Percentiles rank a stretch among this genome's conserved stretches.
Conservation (phyloP, 2,113 vertebrate genomes). For the Lagopus muta region DNA sequence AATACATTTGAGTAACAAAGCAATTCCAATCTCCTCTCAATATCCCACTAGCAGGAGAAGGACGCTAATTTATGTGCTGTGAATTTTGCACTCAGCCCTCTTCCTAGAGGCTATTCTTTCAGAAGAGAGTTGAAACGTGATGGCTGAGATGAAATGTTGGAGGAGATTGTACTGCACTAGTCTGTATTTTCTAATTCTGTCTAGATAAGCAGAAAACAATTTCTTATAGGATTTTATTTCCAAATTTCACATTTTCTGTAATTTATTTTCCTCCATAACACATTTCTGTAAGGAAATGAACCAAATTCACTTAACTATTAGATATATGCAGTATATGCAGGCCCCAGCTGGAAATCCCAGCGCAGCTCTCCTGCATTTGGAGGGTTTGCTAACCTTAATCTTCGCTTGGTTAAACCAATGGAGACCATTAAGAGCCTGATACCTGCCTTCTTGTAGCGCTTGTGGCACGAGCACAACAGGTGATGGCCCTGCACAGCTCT, state of each 20-base stretch:
- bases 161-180: neutral
- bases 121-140: constrained; percentile 23
- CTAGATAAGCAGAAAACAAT: neutral
- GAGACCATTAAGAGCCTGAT: accelerated
- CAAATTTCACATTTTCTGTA: neutral
- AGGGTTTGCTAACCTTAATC: neutral
- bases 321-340: neutral
- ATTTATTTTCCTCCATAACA: neutral
- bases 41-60: constrained; percentile 62
- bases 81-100: constrained; percentile 57
- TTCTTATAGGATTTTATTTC: neutral
- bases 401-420: neutral
- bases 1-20: constrained; percentile 64
- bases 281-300: neutral
- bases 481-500: neutral
- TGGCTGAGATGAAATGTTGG: constrained; percentile 32
- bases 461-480: neutral
- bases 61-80: constrained; percentile 66
- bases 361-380: neutral
- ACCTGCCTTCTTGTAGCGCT: neutral
- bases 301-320: neutral
- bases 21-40: constrained; percentile 62
- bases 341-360: neutral
- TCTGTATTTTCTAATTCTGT: constrained; percentile 3
- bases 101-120: constrained; percentile 68